Conservation (phyloP, 2,888 invertebrate species). For the Caenorhabditis macrosperma region DNA sequence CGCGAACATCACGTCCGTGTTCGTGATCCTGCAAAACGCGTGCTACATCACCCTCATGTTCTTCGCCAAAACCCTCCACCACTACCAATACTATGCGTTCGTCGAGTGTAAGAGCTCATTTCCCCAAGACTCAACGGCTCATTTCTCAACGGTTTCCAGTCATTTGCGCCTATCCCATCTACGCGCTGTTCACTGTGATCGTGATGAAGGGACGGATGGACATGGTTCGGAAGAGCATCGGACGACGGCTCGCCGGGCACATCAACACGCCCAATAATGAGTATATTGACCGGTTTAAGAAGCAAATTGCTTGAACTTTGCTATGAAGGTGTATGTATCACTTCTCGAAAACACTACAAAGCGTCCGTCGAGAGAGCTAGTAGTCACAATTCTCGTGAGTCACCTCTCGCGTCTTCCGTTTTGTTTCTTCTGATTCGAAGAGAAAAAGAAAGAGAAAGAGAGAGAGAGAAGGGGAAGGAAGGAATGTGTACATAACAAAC, state of each 20-base stretch:
- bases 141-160: slow-evolving; percentile 51
- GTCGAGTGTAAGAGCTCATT: slow-evolving; percentile 45
- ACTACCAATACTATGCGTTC: slow-evolving; percentile 24
- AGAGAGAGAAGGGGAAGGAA: too few species aligned
- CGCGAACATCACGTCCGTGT: slow-evolving; percentile 25
- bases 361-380: too few species aligned
- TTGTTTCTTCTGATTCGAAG: too few species aligned
- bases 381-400: too few species aligned
- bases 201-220: neutral
- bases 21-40: slow-evolving; percentile 41
- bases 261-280: slow-evolving; percentile 3
- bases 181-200: slow-evolving; percentile 24
- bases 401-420: too few species aligned
- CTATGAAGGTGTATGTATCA: too few species aligned
- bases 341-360: neutral
- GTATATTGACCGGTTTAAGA: slow-evolving; percentile 29
- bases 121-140: neutral
- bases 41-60: slow-evolving; percentile 30
- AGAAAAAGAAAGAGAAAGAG: too few species aligned
- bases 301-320: slow-evolving; percentile 31
- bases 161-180: slow-evolving; percentile 32
- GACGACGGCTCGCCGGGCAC: neutral
- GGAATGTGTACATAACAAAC: too few species aligned
- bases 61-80: slow-evolving; percentile 4
- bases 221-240: neutral